phyloP scores from a whole-genome alignment of 2,797 vertebrate genomes.

The Cichlasoma orientale region DNA sequence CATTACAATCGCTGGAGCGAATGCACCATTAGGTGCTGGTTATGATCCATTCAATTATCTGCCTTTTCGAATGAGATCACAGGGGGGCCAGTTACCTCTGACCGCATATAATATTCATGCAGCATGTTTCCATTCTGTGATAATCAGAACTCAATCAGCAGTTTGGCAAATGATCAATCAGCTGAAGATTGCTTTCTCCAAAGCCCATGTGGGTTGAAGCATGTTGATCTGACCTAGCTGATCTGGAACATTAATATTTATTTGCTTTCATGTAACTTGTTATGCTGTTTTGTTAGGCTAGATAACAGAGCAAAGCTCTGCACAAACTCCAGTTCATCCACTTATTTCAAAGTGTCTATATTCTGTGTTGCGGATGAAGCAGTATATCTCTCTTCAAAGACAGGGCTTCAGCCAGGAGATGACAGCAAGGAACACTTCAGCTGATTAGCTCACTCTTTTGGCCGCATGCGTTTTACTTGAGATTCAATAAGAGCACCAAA shows the following conservation, averaged over 20 bases:
- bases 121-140: slow-evolving; percentile 23
- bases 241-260: slow-evolving; percentile 6
- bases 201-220: not conserved
- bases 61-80: slow-evolving; percentile 61
- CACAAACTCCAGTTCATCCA: not conserved
- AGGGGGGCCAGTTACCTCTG: slow-evolving; percentile 35
- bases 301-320: not conserved
- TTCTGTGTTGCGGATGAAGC: slow-evolving; percentile 1
- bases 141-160: slow-evolving; percentile 48
- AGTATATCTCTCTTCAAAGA: not conserved
- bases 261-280: slow-evolving; percentile 11
- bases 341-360: not conserved
- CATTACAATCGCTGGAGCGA: slow-evolving; percentile 27
- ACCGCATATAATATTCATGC: slow-evolving; percentile 48
- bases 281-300: not conserved
- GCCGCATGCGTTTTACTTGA: slow-evolving; percentile 9
- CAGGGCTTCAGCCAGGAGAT: not conserved
- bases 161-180: slow-evolving; percentile 46
- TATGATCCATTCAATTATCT: slow-evolving; percentile 62
- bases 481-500: not conserved
- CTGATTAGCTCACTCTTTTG: slow-evolving; percentile 46
- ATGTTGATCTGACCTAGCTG: not conserved
- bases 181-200: not conserved
- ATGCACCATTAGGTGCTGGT: slow-evolving; percentile 33
- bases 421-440: slow-evolving; percentile 26